Percentiles rank a stretch among this genome's conserved stretches.
Conservation (phyloP, 2,113 vertebrate genomes). For the Pitta sordida region DNA sequence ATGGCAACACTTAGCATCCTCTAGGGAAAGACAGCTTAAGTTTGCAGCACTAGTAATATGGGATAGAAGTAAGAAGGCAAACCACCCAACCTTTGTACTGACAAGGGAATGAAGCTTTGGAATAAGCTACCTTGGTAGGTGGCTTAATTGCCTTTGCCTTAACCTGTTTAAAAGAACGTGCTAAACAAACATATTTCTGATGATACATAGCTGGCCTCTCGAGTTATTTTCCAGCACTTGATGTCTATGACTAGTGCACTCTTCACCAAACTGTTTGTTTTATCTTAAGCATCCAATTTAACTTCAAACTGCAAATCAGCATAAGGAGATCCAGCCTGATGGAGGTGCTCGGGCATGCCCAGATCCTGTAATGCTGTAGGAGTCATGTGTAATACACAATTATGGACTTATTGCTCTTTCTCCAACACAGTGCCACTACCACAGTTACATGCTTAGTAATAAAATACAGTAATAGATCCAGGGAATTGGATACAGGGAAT, state of each 20-base stretch:
- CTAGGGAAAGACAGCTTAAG: background rate
- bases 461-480: background rate
- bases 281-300: background rate
- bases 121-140: background rate
- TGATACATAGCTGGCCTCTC: background rate
- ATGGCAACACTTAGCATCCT: background rate
- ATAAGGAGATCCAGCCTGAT: background rate
- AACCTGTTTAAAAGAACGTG: background rate
- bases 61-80: background rate
- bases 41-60: background rate
- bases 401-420: background rate
- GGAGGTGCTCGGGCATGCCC: background rate
- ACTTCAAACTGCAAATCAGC: background rate
- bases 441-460: background rate
- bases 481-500: background rate
- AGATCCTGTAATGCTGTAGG: background rate
- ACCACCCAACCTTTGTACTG: background rate
- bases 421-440: background rate
- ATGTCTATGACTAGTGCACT: background rate
- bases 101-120: background rate
- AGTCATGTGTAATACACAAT: rapidly evolving
- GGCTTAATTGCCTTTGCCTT: background rate
- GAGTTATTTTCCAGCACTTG: background rate
- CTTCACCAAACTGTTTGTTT: background rate
- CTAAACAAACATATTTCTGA: background rate